These are phyloP conservation scores for Odontesthes bonariensis DNA, from an alignment of 2,113 vertebrate species.

Conservation along the genomic window DNA sequence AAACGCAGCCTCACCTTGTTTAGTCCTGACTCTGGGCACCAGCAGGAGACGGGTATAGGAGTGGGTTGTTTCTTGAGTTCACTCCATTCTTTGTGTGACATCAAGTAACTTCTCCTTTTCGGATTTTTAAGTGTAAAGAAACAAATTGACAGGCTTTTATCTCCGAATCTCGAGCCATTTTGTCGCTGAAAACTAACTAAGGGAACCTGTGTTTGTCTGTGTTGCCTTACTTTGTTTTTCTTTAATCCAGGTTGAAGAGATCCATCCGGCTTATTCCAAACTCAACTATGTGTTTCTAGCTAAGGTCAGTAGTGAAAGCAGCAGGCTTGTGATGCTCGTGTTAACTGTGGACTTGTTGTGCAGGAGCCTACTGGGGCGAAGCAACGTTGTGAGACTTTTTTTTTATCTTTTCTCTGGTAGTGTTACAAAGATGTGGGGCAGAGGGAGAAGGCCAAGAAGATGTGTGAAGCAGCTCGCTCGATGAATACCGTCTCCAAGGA, in stretches of 20 bases:
- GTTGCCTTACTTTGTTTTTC: background rate
- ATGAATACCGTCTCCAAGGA: conserved; percentile 86
- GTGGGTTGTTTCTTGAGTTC: too few relatives aligned
- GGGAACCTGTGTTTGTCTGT: background rate
- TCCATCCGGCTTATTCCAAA: conserved; percentile 91
- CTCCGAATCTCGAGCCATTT: background rate
- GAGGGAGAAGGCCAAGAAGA: conserved; percentile 82
- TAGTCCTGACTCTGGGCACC: too few relatives aligned
- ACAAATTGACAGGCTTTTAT: too few relatives aligned
- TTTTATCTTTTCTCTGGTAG: conserved; percentile 72
- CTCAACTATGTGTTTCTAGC: conserved; percentile 92
- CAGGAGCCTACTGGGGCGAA: background rate
- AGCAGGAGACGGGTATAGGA: too few relatives aligned
- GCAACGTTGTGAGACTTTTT: background rate
- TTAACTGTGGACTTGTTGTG: background rate
- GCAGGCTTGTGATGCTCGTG: background rate
- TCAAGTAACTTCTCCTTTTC: too few relatives aligned
- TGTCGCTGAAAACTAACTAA: background rate
- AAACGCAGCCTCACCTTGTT: too few relatives aligned
- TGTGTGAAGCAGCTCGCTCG: conserved; percentile 87
- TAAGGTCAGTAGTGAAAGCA: conserved; percentile 85
- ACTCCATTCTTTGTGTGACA: too few relatives aligned
- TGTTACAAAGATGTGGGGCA: conserved; percentile 91
- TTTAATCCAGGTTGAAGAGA: conserved; percentile 89
- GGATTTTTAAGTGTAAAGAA: too few relatives aligned